Conservation (phyloP, 2,888 invertebrate species). For the Scaptomyza parva region DNA sequence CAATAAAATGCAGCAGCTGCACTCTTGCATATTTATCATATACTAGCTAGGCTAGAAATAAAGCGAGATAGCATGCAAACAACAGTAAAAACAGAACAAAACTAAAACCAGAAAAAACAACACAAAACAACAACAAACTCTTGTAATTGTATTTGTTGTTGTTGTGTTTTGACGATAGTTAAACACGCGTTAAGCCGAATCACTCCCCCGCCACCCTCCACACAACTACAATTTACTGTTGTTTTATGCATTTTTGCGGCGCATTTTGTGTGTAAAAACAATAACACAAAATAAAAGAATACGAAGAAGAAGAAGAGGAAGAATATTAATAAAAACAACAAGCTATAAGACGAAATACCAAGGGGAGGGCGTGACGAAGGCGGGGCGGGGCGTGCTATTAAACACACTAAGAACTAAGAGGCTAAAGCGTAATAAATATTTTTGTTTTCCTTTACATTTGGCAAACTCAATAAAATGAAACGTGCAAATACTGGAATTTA, state of each 20-base stretch:
- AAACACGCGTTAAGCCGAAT: conserved; percentile 60
- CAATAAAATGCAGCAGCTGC: conserved; percentile 36
- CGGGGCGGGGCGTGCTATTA: background rate
- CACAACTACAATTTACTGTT: background rate
- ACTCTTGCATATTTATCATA: conserved; percentile 39
- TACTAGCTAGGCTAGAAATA: conserved; percentile 17
- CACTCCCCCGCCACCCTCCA: too few species aligned
- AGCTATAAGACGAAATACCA: conserved; percentile 8
- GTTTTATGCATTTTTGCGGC: conserved; percentile 43
- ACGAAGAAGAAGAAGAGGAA: background rate
- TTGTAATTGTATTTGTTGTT: conserved; percentile 12
- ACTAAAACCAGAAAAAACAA: conserved; percentile 5
- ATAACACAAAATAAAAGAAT: conserved; percentile 13
- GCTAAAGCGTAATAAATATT: conserved; percentile 32
- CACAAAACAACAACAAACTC: conserved; percentile 7
- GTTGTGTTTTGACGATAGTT: conserved; percentile 34
- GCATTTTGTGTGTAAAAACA: conserved; percentile 59
- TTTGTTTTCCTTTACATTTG: conserved; percentile 47
- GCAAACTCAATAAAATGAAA: conserved; percentile 46
- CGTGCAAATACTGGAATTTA: conserved; percentile 65
- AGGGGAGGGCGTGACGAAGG: too few species aligned
- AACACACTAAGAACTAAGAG: conserved; percentile 16
- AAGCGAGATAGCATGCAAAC: conserved; percentile 50
- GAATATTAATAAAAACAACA: conserved; percentile 7
- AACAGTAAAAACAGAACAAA: conserved; percentile 18